A percentile compares a stretch with the other conserved stretches of the same genome.
Conservation (phyloP, 1,140 invertebrate genomes). For the Drosophila orena region DNA sequence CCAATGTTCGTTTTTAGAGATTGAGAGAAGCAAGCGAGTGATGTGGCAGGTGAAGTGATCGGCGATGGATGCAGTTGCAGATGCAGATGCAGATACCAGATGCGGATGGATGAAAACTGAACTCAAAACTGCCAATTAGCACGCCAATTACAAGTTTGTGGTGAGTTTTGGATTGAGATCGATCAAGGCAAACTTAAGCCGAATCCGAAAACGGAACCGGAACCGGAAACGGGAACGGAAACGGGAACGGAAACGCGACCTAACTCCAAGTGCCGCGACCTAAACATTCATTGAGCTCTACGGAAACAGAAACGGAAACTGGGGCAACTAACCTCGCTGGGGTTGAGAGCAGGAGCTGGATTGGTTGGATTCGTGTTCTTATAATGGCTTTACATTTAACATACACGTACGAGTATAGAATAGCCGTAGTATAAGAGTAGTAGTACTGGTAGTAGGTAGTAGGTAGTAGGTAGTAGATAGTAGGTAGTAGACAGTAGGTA, state of each 20-base stretch:
- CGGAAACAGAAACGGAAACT: background rate
- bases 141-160: conserved; percentile 60
- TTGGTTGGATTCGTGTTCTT: conserved; percentile 53
- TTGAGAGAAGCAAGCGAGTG: conserved; percentile 42
- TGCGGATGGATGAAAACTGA: conserved; percentile 61
- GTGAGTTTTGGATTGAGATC: conserved; percentile 29
- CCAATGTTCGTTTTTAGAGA: conserved; percentile 16
- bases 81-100: conserved; percentile 14
- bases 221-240: conserved; percentile 18
- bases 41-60: conserved; percentile 36
- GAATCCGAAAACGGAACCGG: background rate
- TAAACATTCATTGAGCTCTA: background rate
- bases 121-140: conserved; percentile 68
- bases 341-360: conserved; percentile 15
- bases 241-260: conserved; percentile 14
- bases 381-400: conserved; percentile 59
- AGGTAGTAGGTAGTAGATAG: conserved; percentile 49
- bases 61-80: conserved; percentile 28
- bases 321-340: conserved; percentile 63
- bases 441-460: conserved; percentile 43
- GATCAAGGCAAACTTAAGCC: conserved; percentile 17
- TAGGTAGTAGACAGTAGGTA: conserved; percentile 47
- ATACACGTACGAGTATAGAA: conserved; percentile 58
- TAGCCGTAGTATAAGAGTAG: conserved; percentile 42
- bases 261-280: conserved; percentile 27